Conservation (phyloP, 2,888 invertebrate genomes). For the Horisme vitalbata region DNA sequence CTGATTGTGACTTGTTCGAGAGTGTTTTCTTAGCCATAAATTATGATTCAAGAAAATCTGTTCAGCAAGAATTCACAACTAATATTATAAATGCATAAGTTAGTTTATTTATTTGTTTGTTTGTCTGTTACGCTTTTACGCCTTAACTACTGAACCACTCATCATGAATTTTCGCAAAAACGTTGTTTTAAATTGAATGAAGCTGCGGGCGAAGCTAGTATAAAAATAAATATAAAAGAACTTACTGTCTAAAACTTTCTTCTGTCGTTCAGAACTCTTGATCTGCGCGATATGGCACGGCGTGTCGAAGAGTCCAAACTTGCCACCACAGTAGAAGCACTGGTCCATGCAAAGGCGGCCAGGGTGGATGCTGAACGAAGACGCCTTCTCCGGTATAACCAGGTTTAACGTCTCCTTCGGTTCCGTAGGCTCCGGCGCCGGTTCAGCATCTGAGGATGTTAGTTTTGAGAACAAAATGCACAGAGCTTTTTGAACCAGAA, state of each 20-base stretch:
- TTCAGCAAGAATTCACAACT: too few relatives aligned
- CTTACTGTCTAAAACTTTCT: constrained; percentile 90
- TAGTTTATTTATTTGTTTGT: too few relatives aligned
- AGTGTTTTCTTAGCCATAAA: too few relatives aligned
- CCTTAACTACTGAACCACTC: too few relatives aligned
- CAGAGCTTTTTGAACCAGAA: constrained; percentile 13
- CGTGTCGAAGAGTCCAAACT: constrained; percentile 93
- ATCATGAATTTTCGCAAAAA: too few relatives aligned
- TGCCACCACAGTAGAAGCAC: constrained; percentile 93
- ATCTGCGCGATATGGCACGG: constrained; percentile 94
- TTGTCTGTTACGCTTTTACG: too few relatives aligned
- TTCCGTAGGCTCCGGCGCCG: constrained; percentile 64
- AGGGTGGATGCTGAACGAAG: constrained; percentile 93
- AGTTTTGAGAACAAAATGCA: constrained; percentile 10
- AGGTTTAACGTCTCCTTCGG: constrained; percentile 83
- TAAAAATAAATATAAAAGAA: constrained; percentile 31
- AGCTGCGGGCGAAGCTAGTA: too few relatives aligned
- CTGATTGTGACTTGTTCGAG: too few relatives aligned
- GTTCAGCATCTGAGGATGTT: constrained; percentile 55
- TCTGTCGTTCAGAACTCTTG: constrained; percentile 91
- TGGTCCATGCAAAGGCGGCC: constrained; percentile 92
- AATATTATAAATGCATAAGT: too few relatives aligned
- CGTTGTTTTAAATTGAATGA: too few relatives aligned
- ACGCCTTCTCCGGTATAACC: constrained; percentile 94
- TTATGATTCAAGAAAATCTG: too few relatives aligned